Evolutionary conservation across 2,888 invertebrate genomes (phyloP), one percentile per base, ranked within the genome.

Genomic region (Celastrina argiolus): DNA sequence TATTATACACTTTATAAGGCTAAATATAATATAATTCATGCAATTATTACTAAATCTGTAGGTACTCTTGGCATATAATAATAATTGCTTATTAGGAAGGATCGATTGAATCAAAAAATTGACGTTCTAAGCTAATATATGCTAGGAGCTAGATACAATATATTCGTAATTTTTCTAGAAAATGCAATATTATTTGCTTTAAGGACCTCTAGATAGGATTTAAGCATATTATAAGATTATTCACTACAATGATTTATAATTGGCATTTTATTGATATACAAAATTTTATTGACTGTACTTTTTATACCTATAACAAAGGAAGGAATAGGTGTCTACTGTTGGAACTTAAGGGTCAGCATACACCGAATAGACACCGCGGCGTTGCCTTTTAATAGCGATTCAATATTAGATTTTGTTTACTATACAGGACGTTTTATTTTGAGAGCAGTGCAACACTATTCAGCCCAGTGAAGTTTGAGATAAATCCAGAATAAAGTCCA

Each of bases 81-180:
- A 78, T 86, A 88, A 88, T 89, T 89, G 87, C 80, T 80, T 86
- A 84, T 75, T 78, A 87, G 88, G 89, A 88, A 89, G 88, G 89
- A 90, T 81, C 85, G 78, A 79, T 81, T 87, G 81, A 82, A 85
- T 87, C 76, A 81, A 85, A 80, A 86, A 88, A 88, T 89, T 88
- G 87, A 89, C 89, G 73, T 75, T 73, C 81, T 84, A 84, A 79
- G 51, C 76, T 70, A 74, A 69, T 83, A 84, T 79, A 41, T 31
- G 31, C 76, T 70, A 74, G 70, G 72, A 72, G 71, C 68, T 56
- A 66, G 69, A 64, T 69, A 70, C 68, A 68, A 22, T 67, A 64
- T 56, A 63, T 67, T 70, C 31, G 64, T 66, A 31, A 31, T 22
- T 61, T 61, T 36, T 36, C 36, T 69, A 58, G 56, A 67, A 65